Evolutionary conservation across 2,113 vertebrate species (phyloP).

Genomic region (Atrichornis clamosus): DNA sequence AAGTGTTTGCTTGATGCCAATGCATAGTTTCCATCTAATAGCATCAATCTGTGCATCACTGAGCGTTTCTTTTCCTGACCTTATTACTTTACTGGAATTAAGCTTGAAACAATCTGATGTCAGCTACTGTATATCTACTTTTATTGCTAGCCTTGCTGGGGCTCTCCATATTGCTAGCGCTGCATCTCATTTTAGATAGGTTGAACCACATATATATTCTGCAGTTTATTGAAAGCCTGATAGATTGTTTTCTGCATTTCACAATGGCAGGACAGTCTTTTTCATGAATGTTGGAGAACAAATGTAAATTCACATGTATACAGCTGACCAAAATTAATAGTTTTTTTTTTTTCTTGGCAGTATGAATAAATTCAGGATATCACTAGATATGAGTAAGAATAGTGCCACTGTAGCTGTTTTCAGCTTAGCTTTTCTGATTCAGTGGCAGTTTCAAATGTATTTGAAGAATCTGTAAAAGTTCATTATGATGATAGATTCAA

Average conservation of each 20-base stretch:
- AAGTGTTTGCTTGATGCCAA: slow-evolving; percentile 52
- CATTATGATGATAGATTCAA: slow-evolving; percentile 60
- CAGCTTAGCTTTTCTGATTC: slow-evolving; percentile 60
- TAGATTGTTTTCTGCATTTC: slow-evolving; percentile 73
- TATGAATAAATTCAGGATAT: slow-evolving; percentile 69
- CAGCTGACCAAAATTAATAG: slow-evolving; percentile 71
- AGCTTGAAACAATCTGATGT: slow-evolving; percentile 82
- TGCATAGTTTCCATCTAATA: slow-evolving; percentile 58
- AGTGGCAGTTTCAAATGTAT: slow-evolving; percentile 54
- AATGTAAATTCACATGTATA: slow-evolving; percentile 68
- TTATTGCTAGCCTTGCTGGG: slow-evolving; percentile 78
- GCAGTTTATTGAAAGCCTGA: slow-evolving; percentile 78
- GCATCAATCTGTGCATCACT: slow-evolving; percentile 77
- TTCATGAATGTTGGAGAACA: slow-evolving; percentile 67
- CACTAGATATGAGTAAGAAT: slow-evolving; percentile 62
- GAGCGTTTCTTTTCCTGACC: slow-evolving; percentile 76
- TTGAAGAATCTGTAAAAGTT: slow-evolving; percentile 66
- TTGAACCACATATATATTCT: slow-evolving; percentile 78
- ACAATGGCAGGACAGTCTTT: slow-evolving; percentile 60
- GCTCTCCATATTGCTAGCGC: slow-evolving; percentile 74
- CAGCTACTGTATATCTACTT: slow-evolving; percentile 82
- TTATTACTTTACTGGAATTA: slow-evolving; percentile 84
- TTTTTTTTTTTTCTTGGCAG: slow-evolving; percentile 61
- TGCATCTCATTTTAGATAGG: slow-evolving; percentile 80
- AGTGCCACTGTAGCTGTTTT: slow-evolving; percentile 23